Conservation (phyloP, 2,888 invertebrate genomes). For the Volucella inflata region DNA sequence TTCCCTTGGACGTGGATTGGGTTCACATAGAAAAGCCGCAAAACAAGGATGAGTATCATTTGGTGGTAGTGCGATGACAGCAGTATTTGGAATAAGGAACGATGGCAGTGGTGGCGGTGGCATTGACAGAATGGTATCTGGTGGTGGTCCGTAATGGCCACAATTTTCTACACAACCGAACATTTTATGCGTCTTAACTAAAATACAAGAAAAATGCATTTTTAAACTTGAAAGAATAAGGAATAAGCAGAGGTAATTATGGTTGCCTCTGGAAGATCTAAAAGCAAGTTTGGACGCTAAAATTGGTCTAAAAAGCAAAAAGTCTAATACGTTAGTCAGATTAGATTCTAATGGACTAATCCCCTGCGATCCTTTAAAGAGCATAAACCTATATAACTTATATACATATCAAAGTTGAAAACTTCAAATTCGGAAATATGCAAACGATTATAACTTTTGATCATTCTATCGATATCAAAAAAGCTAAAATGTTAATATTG, state of each 20-base stretch:
- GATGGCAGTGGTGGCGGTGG: conserved; percentile 93
- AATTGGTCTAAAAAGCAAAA: not conserved
- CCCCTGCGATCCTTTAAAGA: too few relatives aligned
- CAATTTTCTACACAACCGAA: conserved; percentile 82
- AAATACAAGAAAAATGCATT: conserved; percentile 4
- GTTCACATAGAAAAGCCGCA: conserved; percentile 87
- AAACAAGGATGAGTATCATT: conserved; percentile 88
- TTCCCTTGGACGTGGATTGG: conserved; percentile 85
- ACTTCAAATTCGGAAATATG: too few relatives aligned
- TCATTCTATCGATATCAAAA: too few relatives aligned
- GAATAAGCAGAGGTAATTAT: not conserved
- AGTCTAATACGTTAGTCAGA: too few relatives aligned
- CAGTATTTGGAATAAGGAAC: conserved; percentile 85
- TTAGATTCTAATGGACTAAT: too few relatives aligned
- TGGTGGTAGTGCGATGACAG: conserved; percentile 82
- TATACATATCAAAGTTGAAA: too few relatives aligned
- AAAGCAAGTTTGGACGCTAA: not conserved
- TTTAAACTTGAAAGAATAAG: not conserved
- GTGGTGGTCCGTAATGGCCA: conserved; percentile 85
- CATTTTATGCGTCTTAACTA: conserved; percentile 76
- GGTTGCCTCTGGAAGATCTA: not conserved
- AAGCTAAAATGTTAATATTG: too few relatives aligned
- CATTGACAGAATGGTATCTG: conserved; percentile 91
- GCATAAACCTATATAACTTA: too few relatives aligned
- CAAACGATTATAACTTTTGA: too few relatives aligned